Conservation (phyloP, 2,797 vertebrate species). For the Enteromius trimaculatus region DNA sequence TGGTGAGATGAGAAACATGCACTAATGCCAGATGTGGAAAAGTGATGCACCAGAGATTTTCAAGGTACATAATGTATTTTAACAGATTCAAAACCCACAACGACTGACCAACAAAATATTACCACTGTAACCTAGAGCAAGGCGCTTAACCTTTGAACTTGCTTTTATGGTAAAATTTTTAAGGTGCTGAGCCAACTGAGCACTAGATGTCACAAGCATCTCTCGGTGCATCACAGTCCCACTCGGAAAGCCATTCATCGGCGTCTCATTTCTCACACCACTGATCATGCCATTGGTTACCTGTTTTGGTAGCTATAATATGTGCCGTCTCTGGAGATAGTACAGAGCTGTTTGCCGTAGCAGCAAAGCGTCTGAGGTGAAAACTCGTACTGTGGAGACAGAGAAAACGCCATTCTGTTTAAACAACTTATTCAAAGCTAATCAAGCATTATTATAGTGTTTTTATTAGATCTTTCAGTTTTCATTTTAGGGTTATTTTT, state of each 20-base stretch:
- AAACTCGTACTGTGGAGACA: slow-evolving; percentile 91
- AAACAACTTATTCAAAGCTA: neutral
- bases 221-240: slow-evolving; percentile 18
- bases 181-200: neutral
- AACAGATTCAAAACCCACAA: no score
- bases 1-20: neutral
- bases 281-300: slow-evolving; percentile 75
- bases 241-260: neutral
- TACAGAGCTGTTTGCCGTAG: slow-evolving; percentile 97
- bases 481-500: no score
- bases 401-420: neutral
- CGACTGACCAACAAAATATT: neutral
- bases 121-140: neutral
- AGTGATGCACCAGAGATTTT: slow-evolving; percentile 1
- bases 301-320: slow-evolving; percentile 99
- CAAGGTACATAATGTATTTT: neutral
- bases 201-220: neutral
- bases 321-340: slow-evolving; percentile 94
- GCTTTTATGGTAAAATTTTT: slow-evolving; percentile 1
- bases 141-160: neutral
- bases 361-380: slow-evolving; percentile 98
- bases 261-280: neutral
- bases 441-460: neutral
- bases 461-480: neutral
- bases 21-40: neutral